A percentile compares a stretch with the other conserved stretches of the same genome.
phyloP scores from a whole-genome alignment of 2,888 invertebrate species.

The Apamea epomidion region DNA sequence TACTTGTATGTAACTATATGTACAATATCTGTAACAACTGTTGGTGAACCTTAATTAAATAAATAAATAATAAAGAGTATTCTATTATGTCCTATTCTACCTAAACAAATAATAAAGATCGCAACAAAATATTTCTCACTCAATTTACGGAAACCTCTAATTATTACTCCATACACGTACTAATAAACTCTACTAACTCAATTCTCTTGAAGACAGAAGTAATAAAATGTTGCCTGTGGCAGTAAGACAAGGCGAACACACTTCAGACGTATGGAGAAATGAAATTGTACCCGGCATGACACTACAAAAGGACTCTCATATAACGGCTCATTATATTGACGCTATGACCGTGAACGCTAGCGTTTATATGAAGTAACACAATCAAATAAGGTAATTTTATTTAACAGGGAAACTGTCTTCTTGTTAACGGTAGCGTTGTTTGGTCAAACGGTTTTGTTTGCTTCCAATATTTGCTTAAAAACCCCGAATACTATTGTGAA shows the following conservation, averaged over 20 bases:
- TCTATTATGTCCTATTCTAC: too few species aligned
- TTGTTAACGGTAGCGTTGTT: not conserved
- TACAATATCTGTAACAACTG: too few species aligned
- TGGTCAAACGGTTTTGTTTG: not conserved
- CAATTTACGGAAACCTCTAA: not conserved
- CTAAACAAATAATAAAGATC: not conserved
- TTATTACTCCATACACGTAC: constrained; percentile 11
- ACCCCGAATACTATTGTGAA: not conserved
- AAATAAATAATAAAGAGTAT: too few species aligned
- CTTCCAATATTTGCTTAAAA: not conserved
- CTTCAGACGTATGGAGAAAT: constrained; percentile 11
- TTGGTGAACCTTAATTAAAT: too few species aligned
- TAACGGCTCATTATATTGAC: constrained; percentile 66
- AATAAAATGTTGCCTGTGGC: constrained; percentile 18
- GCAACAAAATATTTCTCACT: not conserved
- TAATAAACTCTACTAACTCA: constrained; percentile 24
- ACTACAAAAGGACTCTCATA: constrained; percentile 55
- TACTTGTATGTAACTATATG: too few species aligned
- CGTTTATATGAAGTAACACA: constrained; percentile 24
- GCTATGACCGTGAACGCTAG: constrained; percentile 66
- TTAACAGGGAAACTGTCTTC: not conserved
- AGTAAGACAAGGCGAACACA: constrained; percentile 12
- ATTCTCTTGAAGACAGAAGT: constrained; percentile 1
- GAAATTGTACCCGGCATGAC: constrained; percentile 51
- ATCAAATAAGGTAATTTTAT: constrained; percentile 1